These are phyloP conservation scores for Neodiprion pinetum DNA, from an alignment of 1,140 invertebrate species.

Conservation along the genomic window DNA sequence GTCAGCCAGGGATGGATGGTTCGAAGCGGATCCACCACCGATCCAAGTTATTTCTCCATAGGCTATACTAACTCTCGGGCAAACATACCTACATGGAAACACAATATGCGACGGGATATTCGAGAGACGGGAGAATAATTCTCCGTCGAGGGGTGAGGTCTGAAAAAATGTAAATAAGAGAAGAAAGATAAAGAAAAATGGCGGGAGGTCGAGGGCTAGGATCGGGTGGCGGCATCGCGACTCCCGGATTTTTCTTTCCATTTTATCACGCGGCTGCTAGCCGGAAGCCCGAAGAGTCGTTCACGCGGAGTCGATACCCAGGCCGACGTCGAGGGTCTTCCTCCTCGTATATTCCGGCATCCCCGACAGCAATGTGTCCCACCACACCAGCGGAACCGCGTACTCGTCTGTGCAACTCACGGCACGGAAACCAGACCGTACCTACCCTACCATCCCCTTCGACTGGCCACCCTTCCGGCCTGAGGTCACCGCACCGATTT, in stretches of 20 bases:
- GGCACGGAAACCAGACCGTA: slow-evolving; percentile 1
- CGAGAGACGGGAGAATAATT: no score
- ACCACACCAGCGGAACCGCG: not conserved
- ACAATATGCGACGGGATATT: no score
- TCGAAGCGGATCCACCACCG: no score
- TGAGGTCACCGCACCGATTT: no score
- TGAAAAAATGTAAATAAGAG: not conserved
- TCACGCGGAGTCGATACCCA: not conserved
- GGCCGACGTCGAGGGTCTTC: not conserved
- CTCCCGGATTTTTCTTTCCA: not conserved
- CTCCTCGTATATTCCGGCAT: not conserved
- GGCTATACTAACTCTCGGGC: no score
- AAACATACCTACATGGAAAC: no score
- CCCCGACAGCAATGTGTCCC: not conserved
- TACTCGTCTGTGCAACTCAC: not conserved
- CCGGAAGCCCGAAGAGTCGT: not conserved
- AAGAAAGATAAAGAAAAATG: not conserved
- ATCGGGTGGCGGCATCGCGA: not conserved
- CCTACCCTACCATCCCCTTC: no score
- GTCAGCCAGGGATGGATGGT: no score
- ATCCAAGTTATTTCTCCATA: no score
- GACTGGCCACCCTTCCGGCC: no score
- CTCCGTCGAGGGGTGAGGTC: not conserved
- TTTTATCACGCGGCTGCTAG: slow-evolving; percentile 4
- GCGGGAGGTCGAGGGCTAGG: not conserved